These are phyloP conservation scores for Gasterosteus aculeatus DNA, from an alignment of 2,113 vertebrate genomes.

Conservation along the genomic window DNA sequence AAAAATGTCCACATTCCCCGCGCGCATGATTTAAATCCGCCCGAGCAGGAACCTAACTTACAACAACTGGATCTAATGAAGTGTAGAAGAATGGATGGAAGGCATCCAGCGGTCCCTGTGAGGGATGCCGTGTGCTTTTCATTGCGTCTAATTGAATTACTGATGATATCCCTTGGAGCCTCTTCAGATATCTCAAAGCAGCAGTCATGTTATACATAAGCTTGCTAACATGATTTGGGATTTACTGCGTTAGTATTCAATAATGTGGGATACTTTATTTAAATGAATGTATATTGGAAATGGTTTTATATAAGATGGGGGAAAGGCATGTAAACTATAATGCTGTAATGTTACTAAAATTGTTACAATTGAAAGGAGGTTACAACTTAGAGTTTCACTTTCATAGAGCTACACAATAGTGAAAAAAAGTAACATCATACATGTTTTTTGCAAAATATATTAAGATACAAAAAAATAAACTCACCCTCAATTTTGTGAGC, in stretches of 20 bases:
- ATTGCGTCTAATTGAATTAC: conserved; percentile 65
- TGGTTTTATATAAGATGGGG: not conserved
- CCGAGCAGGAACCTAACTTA: conserved; percentile 57
- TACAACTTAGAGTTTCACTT: not conserved
- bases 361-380: not conserved
- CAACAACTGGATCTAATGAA: conserved; percentile 67
- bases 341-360: not conserved
- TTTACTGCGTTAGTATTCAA: conserved; percentile 11
- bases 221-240: conserved; percentile 29
- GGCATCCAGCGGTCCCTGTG: conserved; percentile 54
- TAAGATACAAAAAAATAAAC: not conserved
- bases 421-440: no score
- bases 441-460: not conserved
- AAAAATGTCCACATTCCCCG: conserved; percentile 38
- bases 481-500: not conserved
- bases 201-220: conserved; percentile 34
- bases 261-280: conserved; percentile 16
- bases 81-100: conserved; percentile 57
- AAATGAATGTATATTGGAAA: not conserved
- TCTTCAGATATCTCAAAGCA: conserved; percentile 28
- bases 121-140: conserved; percentile 54
- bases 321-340: not conserved
- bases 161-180: conserved; percentile 25
- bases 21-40: conserved; percentile 27
- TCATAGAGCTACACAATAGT: not conserved